Evolutionary conservation across 2,113 vertebrate species (phyloP), one percentile per base, ranked within the genome.

Genomic region (Oryzias woworae): DNA sequence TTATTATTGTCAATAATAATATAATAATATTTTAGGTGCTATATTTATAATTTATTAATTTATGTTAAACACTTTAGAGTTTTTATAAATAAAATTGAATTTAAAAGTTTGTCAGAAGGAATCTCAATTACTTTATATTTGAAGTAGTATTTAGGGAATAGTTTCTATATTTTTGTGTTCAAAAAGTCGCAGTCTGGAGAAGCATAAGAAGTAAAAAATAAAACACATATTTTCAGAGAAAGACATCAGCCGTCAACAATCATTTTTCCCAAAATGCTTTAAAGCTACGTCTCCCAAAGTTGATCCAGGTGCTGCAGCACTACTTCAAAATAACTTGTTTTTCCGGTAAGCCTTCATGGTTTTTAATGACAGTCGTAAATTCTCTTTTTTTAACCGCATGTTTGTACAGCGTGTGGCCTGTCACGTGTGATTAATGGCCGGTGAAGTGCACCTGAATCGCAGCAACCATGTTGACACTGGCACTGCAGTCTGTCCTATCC

Each of bases 301-400:
- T n/a, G 63, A 66, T 56, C 14, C 65, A 75, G 69, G 53, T 60
- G 31, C 62, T 46, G 63, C 49, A 53, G 20, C 45, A 50, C 8
- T 42, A 20, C 28, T 69, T 62, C 18, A n/a, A 49, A 60, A 49
- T 53, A 7, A 24, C n/a, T 17, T 58, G 36, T 58, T 59, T 53
- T 46, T 68, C 63, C 59, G 62, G 65, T 76, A 53, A 76, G 55
- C 43, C 60, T 68, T 63, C 23, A 18, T 60, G 62, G 43, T 58
- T 78, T 81, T 75, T 76, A 73, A 73, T 76, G 58, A 63, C 66
- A 50, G 69, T 76, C 63, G 79, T 79, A 73, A 78, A 83, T 80
- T 41, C 47, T 65, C 7, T 54, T 73, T 64, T 68, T 72, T 78
- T 67, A 43, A 56, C 50, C 52, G 53, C 77, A 78, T 80, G 71